phyloP scores from a whole-genome alignment of 1,140 invertebrate species.

The Sminthurides bifidus region DNA sequence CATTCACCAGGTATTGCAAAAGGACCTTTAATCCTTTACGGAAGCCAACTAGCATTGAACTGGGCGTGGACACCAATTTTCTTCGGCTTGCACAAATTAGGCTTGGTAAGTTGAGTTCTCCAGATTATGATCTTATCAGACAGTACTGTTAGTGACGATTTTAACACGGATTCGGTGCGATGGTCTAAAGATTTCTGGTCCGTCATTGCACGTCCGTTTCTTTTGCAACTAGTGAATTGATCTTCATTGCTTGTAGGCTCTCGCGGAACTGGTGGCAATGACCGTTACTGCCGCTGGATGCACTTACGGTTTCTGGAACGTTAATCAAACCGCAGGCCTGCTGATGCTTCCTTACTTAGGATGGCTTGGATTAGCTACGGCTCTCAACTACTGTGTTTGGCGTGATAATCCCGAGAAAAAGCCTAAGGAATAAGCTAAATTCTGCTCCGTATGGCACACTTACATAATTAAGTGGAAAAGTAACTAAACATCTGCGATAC shows the following conservation, averaged over 20 bases:
- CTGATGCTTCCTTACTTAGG: slow-evolving; percentile 65
- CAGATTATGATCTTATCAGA: too few relatives aligned
- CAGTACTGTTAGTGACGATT: too few relatives aligned
- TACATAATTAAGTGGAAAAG: too few relatives aligned
- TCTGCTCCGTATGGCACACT: too few relatives aligned
- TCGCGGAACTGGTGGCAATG: slow-evolving; percentile 54
- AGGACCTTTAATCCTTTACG: slow-evolving; percentile 59
- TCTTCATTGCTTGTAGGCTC: slow-evolving; percentile 47
- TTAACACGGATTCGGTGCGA: too few relatives aligned
- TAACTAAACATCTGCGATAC: too few relatives aligned
- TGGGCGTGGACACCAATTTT: slow-evolving; percentile 81
- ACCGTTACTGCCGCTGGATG: slow-evolving; percentile 50
- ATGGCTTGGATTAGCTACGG: slow-evolving; percentile 59
- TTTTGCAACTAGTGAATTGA: too few relatives aligned
- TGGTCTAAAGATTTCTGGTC: too few relatives aligned
- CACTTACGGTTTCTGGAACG: slow-evolving; percentile 50
- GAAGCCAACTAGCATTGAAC: slow-evolving; percentile 62
- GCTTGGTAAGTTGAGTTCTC: slow-evolving; percentile 47
- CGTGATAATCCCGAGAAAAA: slow-evolving; percentile 37
- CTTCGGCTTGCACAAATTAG: slow-evolving; percentile 58
- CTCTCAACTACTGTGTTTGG: slow-evolving; percentile 55
- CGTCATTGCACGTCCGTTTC: too few relatives aligned
- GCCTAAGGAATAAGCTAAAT: too few relatives aligned
- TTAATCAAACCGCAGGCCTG: slow-evolving; percentile 55
- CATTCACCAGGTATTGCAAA: slow-evolving; percentile 42